A percentile compares a stretch with the other conserved stretches of the same genome.
Evolutionary conservation across 2,113 vertebrate species (phyloP).

Genomic region (Narcine bancroftii): DNA sequence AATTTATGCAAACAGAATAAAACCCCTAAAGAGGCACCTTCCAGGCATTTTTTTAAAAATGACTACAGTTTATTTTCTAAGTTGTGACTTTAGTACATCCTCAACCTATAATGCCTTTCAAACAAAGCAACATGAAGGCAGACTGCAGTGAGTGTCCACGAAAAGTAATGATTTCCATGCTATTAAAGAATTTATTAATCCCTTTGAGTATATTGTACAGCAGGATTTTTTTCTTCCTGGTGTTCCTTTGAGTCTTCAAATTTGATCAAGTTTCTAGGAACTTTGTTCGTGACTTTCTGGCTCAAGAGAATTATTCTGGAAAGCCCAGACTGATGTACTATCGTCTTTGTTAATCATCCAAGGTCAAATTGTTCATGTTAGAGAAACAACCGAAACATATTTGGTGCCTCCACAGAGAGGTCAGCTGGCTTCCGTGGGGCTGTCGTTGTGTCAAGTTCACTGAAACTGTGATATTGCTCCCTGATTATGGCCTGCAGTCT

Average conservation of each 20-base stretch:
- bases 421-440: not conserved
- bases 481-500: not conserved
- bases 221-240: not conserved
- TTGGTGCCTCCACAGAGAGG: not conserved
- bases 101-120: not conserved
- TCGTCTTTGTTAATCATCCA: not conserved
- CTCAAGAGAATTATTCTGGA: not conserved
- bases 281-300: not conserved
- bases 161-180: not conserved
- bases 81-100: not conserved
- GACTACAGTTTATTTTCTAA: not conserved
- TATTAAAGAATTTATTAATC: not conserved
- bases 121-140: not conserved
- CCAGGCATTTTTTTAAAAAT: not conserved
- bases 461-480: not conserved
- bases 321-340: not conserved
- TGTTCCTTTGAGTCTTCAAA: not conserved
- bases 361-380: not conserved
- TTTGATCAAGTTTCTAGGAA: not conserved
- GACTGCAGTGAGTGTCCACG: too few species aligned
- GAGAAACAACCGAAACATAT: not conserved
- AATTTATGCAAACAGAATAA: conserved; percentile 4
- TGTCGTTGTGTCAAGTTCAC: not conserved
- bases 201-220: not conserved
- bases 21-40: not conserved